Evolutionary conservation across 2,797 vertebrate genomes (phyloP).

Genomic region (Buphagus erythrorhynchus): DNA sequence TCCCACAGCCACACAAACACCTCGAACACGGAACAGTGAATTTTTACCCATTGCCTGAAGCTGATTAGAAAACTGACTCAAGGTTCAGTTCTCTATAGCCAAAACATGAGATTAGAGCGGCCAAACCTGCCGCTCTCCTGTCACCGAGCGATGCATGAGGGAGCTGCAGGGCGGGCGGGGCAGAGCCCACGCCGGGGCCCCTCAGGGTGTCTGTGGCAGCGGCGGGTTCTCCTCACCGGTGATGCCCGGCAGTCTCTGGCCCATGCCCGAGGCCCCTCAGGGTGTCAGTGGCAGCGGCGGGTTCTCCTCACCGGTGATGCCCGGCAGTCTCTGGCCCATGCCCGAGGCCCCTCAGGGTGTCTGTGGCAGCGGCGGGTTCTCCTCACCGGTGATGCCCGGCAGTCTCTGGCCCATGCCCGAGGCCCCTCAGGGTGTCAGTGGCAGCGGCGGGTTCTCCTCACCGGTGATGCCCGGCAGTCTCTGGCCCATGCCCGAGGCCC

Average conservation of each 20-base stretch:
- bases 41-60: background rate
- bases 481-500: too few relatives aligned
- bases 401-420: background rate
- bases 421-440: too few relatives aligned
- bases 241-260: rapidly evolving
- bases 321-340: too few relatives aligned
- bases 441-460: too few relatives aligned
- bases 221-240: rapidly evolving
- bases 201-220: background rate
- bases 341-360: background rate
- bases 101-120: rapidly evolving
- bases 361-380: background rate
- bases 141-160: rapidly evolving
- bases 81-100: rapidly evolving
- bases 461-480: too few relatives aligned
- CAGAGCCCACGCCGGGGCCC: background rate
- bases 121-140: rapidly evolving
- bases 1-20: background rate
- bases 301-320: too few relatives aligned
- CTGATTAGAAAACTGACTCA: rapidly evolving
- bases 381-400: rapidly evolving
- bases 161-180: background rate
- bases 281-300: too few relatives aligned
- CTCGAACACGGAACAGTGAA: background rate
- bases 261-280: rapidly evolving